Conservation (phyloP, 53 echinoderm and acorn worm genomes). For the Patiria pectinifera region DNA sequence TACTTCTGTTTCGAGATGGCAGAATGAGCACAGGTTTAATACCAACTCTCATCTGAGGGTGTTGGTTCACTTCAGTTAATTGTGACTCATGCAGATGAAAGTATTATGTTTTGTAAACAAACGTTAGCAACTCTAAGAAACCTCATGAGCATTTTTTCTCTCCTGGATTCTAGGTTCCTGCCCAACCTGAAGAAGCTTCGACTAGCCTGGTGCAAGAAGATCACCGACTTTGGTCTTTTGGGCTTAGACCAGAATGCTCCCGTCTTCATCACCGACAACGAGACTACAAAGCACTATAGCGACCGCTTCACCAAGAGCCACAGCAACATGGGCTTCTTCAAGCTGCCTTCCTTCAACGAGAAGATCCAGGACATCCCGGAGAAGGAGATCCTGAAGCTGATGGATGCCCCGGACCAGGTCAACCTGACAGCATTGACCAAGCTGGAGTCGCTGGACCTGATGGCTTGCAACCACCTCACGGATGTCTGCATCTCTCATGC, state of each 20-base stretch:
- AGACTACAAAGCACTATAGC: constrained; percentile 70
- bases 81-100: too few relatives aligned
- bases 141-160: background rate
- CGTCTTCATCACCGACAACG: constrained; percentile 62
- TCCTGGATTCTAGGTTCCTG: constrained; percentile 46
- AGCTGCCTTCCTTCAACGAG: constrained; percentile 78
- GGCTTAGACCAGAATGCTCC: constrained; percentile 89
- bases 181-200: constrained; percentile 74
- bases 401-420: constrained; percentile 47
- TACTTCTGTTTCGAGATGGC: too few relatives aligned
- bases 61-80: too few relatives aligned
- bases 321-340: constrained; percentile 97
- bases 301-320: constrained; percentile 89
- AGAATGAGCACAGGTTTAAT: too few relatives aligned
- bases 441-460: constrained; percentile 78
- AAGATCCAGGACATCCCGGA: constrained; percentile 72
- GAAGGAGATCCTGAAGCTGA: constrained; percentile 66
- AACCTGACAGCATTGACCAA: constrained; percentile 68
- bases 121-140: background rate
- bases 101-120: background rate
- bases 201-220: constrained; percentile 91
- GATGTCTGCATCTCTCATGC: constrained; percentile 80
- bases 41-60: too few relatives aligned
- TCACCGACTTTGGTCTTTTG: constrained; percentile 94
- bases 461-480: constrained; percentile 84